These are phyloP conservation scores for Dasyprocta punctata DNA, from an alignment of 2,113 vertebrate genomes.

Conservation along the genomic window DNA sequence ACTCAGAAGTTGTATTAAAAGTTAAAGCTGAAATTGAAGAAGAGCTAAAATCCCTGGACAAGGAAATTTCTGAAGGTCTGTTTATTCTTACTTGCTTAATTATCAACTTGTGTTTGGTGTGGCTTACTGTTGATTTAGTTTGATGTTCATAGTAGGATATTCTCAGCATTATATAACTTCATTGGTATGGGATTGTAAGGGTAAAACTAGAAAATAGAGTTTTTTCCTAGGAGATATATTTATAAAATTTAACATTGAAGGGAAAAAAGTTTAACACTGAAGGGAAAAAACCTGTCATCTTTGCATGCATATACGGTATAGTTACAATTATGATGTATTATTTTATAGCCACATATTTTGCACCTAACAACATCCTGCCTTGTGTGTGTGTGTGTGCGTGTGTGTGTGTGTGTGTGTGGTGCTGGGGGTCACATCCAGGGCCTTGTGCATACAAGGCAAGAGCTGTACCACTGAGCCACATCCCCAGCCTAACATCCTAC, in stretches of 20 bases:
- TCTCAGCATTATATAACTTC: neutral
- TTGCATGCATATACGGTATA: neutral
- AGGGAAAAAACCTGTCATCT: neutral
- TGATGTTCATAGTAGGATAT: neutral
- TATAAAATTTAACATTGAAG: neutral
- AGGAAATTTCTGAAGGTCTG: constrained; percentile 93
- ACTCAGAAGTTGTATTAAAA: constrained; percentile 86
- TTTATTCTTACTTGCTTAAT: constrained; percentile 66
- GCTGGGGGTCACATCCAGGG: neutral
- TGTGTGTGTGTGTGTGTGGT: neutral
- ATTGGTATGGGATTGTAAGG: neutral
- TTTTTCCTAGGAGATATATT: neutral
- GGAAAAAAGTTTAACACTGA: neutral
- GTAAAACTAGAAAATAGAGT: neutral
- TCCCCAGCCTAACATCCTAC: neutral
- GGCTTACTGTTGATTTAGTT: constrained; percentile 9
- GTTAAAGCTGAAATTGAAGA: constrained; percentile 92
- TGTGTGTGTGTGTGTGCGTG: neutral
- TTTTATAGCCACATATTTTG: neutral
- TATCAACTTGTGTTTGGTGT: neutral
- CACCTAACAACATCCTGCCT: neutral
- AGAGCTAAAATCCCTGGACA: constrained; percentile 91
- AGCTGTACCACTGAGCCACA: neutral
- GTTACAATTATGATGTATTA: neutral
- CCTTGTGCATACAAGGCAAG: neutral